phyloP scores from a whole-genome alignment of 2,797 vertebrate genomes.

The Rhinoraja longicauda region DNA sequence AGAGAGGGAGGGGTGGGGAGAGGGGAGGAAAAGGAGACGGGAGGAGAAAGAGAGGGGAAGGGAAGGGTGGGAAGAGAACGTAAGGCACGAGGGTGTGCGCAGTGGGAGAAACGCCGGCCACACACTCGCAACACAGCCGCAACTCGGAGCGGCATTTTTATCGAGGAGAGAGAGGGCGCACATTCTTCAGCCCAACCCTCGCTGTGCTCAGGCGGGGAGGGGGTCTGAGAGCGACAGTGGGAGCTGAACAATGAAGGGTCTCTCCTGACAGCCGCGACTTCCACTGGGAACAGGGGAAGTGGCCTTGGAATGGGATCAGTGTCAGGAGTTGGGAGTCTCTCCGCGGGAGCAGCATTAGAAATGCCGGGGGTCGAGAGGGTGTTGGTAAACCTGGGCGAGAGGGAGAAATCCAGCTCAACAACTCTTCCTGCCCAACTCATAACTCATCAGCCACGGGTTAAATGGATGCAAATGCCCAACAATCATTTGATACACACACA shows the following conservation, averaged over 20 bases:
- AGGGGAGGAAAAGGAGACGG: too few relatives aligned
- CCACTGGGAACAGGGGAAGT: neutral
- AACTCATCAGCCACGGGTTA: neutral
- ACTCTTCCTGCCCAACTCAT: neutral
- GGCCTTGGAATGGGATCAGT: neutral
- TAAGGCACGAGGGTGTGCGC: neutral
- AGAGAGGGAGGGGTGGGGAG: too few relatives aligned
- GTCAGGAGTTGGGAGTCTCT: neutral
- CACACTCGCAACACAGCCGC: neutral
- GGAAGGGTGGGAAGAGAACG: too few relatives aligned
- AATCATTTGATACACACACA: neutral
- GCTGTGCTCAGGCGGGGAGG: neutral
- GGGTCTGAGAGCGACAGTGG: neutral
- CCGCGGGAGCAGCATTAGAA: neutral
- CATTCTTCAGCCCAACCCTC: neutral
- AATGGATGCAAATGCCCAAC: neutral
- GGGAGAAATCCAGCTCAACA: neutral
- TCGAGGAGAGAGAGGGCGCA: neutral
- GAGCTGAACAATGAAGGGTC: neutral
- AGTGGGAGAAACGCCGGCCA: neutral
- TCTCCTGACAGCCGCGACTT: neutral
- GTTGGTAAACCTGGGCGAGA: neutral
- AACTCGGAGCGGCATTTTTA: neutral
- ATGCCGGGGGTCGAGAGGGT: neutral
- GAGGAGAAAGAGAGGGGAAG: too few relatives aligned